phyloP scores from a whole-genome alignment of 2,888 invertebrate species.

The Agrilus cyanescens region DNA sequence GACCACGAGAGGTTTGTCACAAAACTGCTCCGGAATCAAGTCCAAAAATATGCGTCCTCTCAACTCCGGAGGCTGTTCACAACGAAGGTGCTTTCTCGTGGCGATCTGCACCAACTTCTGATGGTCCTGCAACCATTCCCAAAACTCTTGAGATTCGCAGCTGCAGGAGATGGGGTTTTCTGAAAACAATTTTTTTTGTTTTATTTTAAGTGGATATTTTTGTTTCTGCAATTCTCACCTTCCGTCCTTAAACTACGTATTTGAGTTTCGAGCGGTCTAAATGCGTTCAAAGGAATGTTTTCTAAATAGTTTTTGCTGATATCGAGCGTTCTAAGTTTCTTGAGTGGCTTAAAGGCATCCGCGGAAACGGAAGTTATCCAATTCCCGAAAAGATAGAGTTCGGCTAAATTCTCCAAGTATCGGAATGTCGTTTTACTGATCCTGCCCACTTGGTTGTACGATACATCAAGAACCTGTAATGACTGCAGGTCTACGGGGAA shows the following conservation, averaged over 20 bases:
- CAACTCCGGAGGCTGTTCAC: constrained; percentile 74
- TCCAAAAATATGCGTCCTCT: constrained; percentile 64
- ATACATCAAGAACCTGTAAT: constrained; percentile 68
- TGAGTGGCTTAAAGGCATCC: constrained; percentile 65
- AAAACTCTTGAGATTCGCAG: constrained; percentile 81
- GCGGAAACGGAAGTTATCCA: constrained; percentile 67
- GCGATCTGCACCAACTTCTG: constrained; percentile 51
- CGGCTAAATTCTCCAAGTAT: constrained; percentile 62
- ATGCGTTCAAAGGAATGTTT: constrained; percentile 64
- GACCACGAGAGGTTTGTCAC: constrained; percentile 70
- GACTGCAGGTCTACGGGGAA: constrained; percentile 67
- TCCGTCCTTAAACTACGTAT: constrained; percentile 64
- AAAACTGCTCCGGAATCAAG: constrained; percentile 70
- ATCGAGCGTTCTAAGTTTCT: constrained; percentile 65
- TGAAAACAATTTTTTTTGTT: constrained; percentile 30
- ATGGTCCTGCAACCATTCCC: constrained; percentile 88
- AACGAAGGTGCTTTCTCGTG: constrained; percentile 42
- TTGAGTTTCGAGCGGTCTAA: constrained; percentile 70
- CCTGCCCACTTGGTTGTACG: constrained; percentile 69
- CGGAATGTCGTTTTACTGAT: constrained; percentile 66
- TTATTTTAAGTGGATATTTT: background rate
- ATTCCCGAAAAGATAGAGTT: constrained; percentile 70
- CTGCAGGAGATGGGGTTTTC: constrained; percentile 84
- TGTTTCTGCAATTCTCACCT: constrained; percentile 46
- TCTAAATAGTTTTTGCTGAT: constrained; percentile 75